Base-by-base conservation (phyloP, 2,113 vertebrate genomes). In the Oenanthe melanoleuca region DNA sequence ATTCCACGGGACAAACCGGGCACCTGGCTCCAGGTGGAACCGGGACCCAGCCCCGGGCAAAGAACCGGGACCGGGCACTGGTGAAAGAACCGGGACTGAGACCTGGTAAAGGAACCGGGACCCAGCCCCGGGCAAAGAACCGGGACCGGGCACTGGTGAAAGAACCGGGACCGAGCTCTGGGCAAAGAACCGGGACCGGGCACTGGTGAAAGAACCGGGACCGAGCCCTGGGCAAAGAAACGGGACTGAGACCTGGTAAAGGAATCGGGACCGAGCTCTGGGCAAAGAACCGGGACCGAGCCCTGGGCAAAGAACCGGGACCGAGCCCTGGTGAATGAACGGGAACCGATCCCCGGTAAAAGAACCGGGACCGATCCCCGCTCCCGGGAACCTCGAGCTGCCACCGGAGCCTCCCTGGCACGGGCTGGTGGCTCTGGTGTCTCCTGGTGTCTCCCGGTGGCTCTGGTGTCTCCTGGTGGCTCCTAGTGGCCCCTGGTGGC, bases 11-110 rank as follows among this genome's bases (percentile, higher is more conserved):
- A 64, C n/a, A 67, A 23, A 65, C 5, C 33, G 13, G 69, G 15
- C 24, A 20, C 52, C 60, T 38, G 60, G 29, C 61, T 66, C 52
- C 60, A 10, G 45, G 4, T 14, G 29, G 3, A 14, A 44, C 17
- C 0, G 26, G 42, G 60, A 65, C 25, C 1, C 1, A 40, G 16
- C 5, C 25, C 5, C 1, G 5, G 28, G 57, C 5, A 13, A 24
- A 3, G 11, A 38, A 25, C 67, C 33, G 37, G 18, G 47, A n/a
- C n/a, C n/a, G n/a, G n/a, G n/a, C n/a, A n/a, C n/a, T n/a, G n/a
- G n/a, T n/a, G n/a, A n/a, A n/a, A 3, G 11, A 28, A 42, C 21
- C 0, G 29, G 42, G 56, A 78, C 20, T 2, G 1, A 60, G 24
- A 7, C 20, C 6, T 5, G 12, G 65, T 9, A 14, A 63, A n/a